These are phyloP conservation scores for Hypomesus transpacificus DNA, from an alignment of 2,113 vertebrate genomes.

Conservation along the genomic window DNA sequence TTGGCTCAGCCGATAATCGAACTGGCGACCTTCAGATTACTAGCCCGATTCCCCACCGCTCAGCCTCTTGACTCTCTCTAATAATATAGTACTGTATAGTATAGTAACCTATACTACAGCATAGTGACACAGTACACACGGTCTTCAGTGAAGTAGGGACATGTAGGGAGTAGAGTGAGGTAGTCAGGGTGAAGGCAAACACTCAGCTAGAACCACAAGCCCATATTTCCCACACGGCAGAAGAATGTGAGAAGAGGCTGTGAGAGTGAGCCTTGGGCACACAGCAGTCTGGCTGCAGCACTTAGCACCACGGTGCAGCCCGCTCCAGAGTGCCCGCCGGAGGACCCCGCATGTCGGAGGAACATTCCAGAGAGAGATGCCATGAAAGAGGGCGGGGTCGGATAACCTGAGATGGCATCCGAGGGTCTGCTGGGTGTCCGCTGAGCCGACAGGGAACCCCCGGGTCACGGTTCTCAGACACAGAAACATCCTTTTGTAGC, in stretches of 20 bases:
- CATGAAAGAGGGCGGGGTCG: constrained; percentile 58
- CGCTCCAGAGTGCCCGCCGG: constrained; percentile 64
- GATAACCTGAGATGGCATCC: constrained; percentile 48
- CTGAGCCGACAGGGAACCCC: no score
- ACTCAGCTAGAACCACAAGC: no score
- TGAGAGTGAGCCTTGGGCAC: constrained; percentile 64
- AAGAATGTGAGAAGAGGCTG: constrained; percentile 70
- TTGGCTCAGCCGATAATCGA: no score
- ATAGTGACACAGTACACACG: no score
- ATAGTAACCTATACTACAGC: no score
- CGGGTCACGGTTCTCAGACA: no score
- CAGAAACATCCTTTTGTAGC: no score
- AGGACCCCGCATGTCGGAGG: constrained; percentile 69
- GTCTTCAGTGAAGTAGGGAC: constrained; percentile 5
- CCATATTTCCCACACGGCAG: constrained; percentile 52
- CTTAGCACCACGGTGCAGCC: constrained; percentile 69
- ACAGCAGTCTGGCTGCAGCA: constrained; percentile 66
- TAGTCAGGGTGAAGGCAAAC: constrained; percentile 1
- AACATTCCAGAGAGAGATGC: constrained; percentile 71
- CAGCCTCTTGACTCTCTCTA: no score
- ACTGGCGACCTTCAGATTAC: no score
- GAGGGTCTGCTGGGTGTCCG: constrained; percentile 19
- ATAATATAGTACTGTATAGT: no score
- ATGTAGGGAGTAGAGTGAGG: neutral
- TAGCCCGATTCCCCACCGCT: no score